Conservation (phyloP, 2,113 vertebrate species). For the Gila orcuttii region DNA sequence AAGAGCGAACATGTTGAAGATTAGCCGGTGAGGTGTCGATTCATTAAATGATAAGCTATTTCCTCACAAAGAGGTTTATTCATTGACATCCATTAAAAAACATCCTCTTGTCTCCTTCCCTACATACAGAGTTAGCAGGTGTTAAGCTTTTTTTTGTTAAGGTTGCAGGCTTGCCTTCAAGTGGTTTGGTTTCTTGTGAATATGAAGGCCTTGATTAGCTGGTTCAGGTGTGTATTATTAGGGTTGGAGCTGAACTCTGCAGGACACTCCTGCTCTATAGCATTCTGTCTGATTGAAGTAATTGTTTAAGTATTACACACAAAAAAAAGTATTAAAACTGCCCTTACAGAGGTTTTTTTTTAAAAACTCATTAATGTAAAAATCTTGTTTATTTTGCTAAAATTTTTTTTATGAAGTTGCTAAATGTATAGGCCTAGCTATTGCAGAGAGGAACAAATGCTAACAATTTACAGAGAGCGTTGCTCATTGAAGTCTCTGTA, state of each 20-base stretch:
- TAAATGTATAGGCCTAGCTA: conserved; percentile 4
- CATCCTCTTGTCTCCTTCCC: background rate
- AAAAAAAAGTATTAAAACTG: no score
- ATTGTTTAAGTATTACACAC: no score
- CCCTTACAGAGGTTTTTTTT: no score
- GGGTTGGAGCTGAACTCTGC: no score
- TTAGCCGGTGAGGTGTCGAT: background rate
- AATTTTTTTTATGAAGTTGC: background rate
- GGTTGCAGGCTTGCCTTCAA: background rate
- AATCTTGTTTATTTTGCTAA: background rate
- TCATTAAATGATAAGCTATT: background rate
- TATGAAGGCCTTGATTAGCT: no score
- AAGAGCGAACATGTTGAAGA: background rate
- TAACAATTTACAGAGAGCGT: background rate
- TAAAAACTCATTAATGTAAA: background rate
- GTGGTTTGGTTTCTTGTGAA: background rate
- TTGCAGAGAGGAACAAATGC: conserved; percentile 10
- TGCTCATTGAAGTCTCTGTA: conserved; percentile 61
- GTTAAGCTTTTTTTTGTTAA: background rate
- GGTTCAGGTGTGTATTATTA: no score
- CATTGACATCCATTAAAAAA: background rate
- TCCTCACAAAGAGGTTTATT: background rate
- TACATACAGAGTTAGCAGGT: no score
- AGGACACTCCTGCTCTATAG: no score
- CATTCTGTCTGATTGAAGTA: no score